Conservation (phyloP, 2,113 vertebrate species). For the Symphodus melops region DNA sequence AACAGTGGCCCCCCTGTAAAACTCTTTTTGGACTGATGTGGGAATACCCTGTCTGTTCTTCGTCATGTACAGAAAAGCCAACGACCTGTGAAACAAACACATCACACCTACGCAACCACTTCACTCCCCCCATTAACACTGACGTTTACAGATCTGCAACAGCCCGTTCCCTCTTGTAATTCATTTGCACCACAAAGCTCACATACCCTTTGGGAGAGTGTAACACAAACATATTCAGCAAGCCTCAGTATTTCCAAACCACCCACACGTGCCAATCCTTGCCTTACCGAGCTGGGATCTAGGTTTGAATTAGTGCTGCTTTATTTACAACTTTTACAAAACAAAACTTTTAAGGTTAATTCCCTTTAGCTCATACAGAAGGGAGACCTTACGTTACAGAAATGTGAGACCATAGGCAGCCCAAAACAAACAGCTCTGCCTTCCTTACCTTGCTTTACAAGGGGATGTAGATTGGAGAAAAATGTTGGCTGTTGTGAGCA, state of each 20-base stretch:
- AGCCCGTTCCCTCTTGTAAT: slow-evolving; percentile 68
- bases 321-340: slow-evolving; percentile 77
- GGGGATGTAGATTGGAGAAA: slow-evolving; percentile 75
- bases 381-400: slow-evolving; percentile 65
- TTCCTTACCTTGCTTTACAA: slow-evolving; percentile 78
- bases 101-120: slow-evolving; percentile 78
- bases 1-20: no score
- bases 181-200: slow-evolving; percentile 74
- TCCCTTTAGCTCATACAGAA: slow-evolving; percentile 65
- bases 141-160: slow-evolving; percentile 74
- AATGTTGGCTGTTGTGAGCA: slow-evolving; percentile 74
- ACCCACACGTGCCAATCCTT: slow-evolving; percentile 67
- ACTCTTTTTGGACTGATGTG: slow-evolving; percentile 4
- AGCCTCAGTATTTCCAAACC: slow-evolving; percentile 80
- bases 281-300: slow-evolving; percentile 66
- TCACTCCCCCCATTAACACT: slow-evolving; percentile 77
- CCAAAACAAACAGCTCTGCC: slow-evolving; percentile 74
- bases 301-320: slow-evolving; percentile 71
- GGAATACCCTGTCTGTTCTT: slow-evolving; percentile 39
- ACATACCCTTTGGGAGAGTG: slow-evolving; percentile 69
- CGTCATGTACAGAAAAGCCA: slow-evolving; percentile 43
- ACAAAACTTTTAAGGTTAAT: slow-evolving; percentile 73
- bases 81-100: slow-evolving; percentile 66
- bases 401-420: slow-evolving; percentile 58
- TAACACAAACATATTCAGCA: slow-evolving; percentile 76